Base-by-base conservation (phyloP, 2,888 invertebrate genomes). In the Apoda limacodes region DNA sequence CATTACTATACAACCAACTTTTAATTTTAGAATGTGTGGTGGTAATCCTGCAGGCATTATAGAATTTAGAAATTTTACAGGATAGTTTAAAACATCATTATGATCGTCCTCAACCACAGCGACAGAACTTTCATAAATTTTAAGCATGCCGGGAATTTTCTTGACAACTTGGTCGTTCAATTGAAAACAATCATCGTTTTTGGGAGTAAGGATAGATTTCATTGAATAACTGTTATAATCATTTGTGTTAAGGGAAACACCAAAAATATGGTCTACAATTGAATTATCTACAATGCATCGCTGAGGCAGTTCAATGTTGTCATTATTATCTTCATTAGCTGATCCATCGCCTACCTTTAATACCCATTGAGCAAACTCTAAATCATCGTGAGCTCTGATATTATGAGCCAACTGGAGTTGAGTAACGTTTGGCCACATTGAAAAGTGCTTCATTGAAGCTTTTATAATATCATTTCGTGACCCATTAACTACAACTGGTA, bases 201-300 rank as follows among this genome's bases (percentile, higher is more conserved):
- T n/a, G n/a, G n/a, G 31, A 29, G 40, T 40, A 40, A 37, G 37
- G 13, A 40, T 40, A 35, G 29, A 20, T 40, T 38, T 32, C 34
- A 38, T 39, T 39, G 32, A 39, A 42, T 42, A 43, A 39, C 34
- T 43, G 40, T 43, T 40, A 38, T 40, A 38, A 38, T 43, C 37
- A 42, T 39, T 39, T 27, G 37, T 40, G 35, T 40, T 34, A 25
- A 40, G 34, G 38, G 38, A 36, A n/a, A n/a, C n/a, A n/a, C n/a
- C n/a, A n/a, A n/a, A n/a, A n/a, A n/a, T n/a, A n/a, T n/a, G n/a
- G n/a, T 28, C 34, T 39, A 42, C 39, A 36, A 38, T 41, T 33
- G 34, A 37, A 40, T 40, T 35, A 34, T 37, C 37, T 27, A 39
- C 36, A 41, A 41, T 36, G 38, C 41, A 41, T 35, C 36, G 40